Percentiles rank a stretch among this genome's conserved stretches.
Evolutionary conservation across 1,140 invertebrate species (phyloP).

Genomic region (Lasioglossum albipes): DNA sequence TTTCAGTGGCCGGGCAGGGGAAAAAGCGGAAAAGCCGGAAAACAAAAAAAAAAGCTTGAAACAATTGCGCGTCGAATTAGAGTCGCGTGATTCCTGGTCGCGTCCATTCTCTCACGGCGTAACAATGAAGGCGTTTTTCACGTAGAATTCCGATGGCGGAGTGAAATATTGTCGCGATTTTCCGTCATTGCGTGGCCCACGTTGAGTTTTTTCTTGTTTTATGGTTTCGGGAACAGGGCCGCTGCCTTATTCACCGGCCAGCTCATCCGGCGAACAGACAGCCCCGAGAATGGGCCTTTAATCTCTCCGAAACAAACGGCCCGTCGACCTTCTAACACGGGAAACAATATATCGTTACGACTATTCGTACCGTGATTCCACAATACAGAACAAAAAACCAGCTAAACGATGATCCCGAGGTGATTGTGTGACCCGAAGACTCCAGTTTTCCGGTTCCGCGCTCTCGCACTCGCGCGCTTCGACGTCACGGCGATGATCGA

Average conservation of each 20-base stretch:
- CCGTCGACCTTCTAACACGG: background rate
- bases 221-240: background rate
- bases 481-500: background rate
- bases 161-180: too few relatives aligned
- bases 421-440: background rate
- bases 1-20: too few relatives aligned
- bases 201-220: too few relatives aligned
- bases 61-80: too few relatives aligned
- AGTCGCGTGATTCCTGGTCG: too few relatives aligned
- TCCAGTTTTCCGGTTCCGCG: background rate
- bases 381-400: background rate
- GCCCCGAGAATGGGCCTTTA: conserved; percentile 4
- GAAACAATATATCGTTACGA: conserved; percentile 22
- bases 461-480: background rate
- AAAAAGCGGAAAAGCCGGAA: too few relatives aligned
- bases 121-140: too few relatives aligned
- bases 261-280: background rate
- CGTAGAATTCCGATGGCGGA: too few relatives aligned
- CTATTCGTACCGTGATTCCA: background rate
- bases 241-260: background rate
- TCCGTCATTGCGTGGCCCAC: too few relatives aligned
- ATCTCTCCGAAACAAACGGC: conserved; percentile 15
- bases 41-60: too few relatives aligned
- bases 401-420: background rate
- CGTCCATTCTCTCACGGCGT: too few relatives aligned